Evolutionary conservation across 2,113 vertebrate species (phyloP), one percentile per base, ranked within the genome.

Genomic region (Accipiter cooperii): DNA sequence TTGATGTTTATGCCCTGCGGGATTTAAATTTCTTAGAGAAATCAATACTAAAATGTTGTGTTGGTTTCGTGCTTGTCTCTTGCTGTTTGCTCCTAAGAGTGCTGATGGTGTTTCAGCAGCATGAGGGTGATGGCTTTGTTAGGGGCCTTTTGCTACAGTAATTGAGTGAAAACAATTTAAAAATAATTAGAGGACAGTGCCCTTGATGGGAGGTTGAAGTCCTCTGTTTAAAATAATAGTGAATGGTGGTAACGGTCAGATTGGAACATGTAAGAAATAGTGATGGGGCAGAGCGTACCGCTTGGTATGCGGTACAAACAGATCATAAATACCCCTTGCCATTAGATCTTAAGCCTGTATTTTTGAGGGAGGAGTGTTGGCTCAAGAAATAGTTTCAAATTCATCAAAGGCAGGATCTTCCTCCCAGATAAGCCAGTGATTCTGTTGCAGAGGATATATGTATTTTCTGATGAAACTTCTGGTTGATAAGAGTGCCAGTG

Each of bases 1-100:
- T 95, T 95, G 91, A 97, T 96, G 96, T 93, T 96, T 94, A 91
- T 92, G 86, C 95, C 97, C 93, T 70, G 61, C 0, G 29, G 97
- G 97, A 96, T 94, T 97, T 96, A 95, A 96, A 97, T 97, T 97
- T 97, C 95, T 95, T 71, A 10, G 90, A 97, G 88, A 91, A 96
- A 98, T 97, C 96, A 91, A 96, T 98, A 96, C 85, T 92, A 87
- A 92, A 90, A 96, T 73, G 94, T 97, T 97, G 86, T 96, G 94
- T 92, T 94, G 94, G 86, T 92, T 96, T 82, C 1, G 33, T 93
- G 88, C 88, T 96, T 93, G 93, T 96, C 88, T 97, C 88, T 94
- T 71, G 84, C 88, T 91, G 66, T 96, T 97, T 88, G 71, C 90
- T 96, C 84, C 71, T 58, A 52, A 69, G 95, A 90, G 84, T 36